Percentiles rank a stretch among this genome's conserved stretches.
phyloP scores from a whole-genome alignment of 2,113 vertebrate genomes.

The Heloderma charlesbogerti region DNA sequence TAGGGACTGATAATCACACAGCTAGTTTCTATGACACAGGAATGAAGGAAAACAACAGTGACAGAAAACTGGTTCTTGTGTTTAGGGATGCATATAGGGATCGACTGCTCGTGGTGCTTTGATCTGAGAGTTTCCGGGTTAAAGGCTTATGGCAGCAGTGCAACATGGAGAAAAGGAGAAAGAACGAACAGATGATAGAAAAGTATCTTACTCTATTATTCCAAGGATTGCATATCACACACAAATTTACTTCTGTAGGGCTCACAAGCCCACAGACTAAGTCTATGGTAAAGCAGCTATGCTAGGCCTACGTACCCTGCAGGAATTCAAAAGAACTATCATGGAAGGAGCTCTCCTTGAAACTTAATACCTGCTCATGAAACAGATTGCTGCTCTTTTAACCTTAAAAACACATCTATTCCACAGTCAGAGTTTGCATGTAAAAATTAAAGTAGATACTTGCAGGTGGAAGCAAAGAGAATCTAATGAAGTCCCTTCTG shows the following conservation, averaged over 20 bases:
- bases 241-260: background rate
- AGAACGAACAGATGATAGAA: background rate
- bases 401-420: background rate
- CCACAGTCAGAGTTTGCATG: background rate
- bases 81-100: background rate
- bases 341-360: background rate
- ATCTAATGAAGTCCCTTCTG: background rate
- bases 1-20: background rate
- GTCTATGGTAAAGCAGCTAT: background rate
- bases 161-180: background rate
- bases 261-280: background rate
- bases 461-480: background rate
- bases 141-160: background rate
- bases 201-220: background rate
- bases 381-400: background rate
- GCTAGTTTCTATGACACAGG: background rate
- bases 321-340: background rate
- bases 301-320: background rate
- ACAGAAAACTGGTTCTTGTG: background rate
- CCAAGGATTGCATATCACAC: background rate
- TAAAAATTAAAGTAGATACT: background rate
- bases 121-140: background rate
- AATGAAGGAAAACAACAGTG: background rate
- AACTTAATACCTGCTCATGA: background rate
- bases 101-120: background rate